Conservation (phyloP, 2,797 vertebrate genomes). For the Characodon lateralis region DNA sequence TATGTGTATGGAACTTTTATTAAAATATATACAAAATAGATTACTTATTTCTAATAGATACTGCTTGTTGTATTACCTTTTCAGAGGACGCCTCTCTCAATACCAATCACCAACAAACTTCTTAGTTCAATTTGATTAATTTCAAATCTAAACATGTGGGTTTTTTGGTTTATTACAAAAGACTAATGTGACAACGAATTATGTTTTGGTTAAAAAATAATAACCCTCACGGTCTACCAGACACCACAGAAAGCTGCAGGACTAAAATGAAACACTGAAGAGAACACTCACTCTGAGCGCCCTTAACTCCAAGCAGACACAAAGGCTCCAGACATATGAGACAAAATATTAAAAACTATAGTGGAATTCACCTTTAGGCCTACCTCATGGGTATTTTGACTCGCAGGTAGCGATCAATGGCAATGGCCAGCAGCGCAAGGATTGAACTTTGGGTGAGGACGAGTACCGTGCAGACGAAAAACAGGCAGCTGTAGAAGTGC, state of each 20-base stretch:
- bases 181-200: neutral
- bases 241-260: neutral
- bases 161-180: neutral
- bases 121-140: neutral
- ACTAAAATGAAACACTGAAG: neutral
- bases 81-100: neutral
- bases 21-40: neutral
- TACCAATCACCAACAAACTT: neutral
- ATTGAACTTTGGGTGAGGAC: conserved; percentile 96
- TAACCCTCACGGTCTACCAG: neutral
- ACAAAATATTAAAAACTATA: conserved; percentile 31
- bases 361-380: conserved; percentile 65
- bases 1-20: no score
- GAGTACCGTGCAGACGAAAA: conserved; percentile 89
- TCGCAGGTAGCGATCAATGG: conserved; percentile 92
- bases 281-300: neutral
- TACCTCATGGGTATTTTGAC: conserved; percentile 95
- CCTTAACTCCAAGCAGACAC: conserved; percentile 43
- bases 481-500: conserved; percentile 90
- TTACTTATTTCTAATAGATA: neutral
- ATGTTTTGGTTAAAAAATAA: neutral
- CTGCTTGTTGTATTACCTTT: neutral
- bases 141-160: neutral
- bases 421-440: conserved; percentile 92
- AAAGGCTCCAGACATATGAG: conserved; percentile 25